A percentile compares a stretch with the other conserved stretches of the same genome.
phyloP scores from a whole-genome alignment of 2,888 invertebrate genomes.

The Orgyia antiqua region DNA sequence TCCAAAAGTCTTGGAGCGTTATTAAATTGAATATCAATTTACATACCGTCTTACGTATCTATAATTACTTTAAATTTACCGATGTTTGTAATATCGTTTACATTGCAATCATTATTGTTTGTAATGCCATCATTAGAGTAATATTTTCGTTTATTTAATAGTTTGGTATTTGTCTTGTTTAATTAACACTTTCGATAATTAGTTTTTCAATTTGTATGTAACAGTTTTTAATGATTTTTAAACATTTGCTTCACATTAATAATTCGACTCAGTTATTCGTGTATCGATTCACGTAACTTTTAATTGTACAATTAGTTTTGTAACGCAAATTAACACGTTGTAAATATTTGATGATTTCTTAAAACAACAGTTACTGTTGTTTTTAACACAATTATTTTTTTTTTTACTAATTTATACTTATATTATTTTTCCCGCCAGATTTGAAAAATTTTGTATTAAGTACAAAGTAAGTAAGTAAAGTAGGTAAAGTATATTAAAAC shows the following conservation, averaged over 20 bases:
- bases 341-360: background rate
- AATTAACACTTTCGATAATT: conserved; percentile 17
- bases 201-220: conserved; percentile 12
- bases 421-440: no score
- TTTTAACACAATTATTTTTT: no score
- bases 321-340: conserved; percentile 10
- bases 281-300: conserved; percentile 8
- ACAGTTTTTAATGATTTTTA: conserved; percentile 20
- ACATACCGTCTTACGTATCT: conserved; percentile 20
- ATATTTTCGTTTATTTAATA: conserved; percentile 7
- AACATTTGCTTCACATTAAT: conserved; percentile 19
- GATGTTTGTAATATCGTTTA: conserved; percentile 7
- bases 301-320: conserved; percentile 5
- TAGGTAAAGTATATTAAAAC: no score
- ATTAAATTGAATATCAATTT: conserved; percentile 23
- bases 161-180: conserved; percentile 11
- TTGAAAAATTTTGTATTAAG: no score
- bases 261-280: no score
- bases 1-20: no score
- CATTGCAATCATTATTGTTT: conserved; percentile 11
- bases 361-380: no score
- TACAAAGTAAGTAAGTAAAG: no score
- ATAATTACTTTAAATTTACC: conserved; percentile 3
- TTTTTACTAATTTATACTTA: no score
- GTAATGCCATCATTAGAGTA: conserved; percentile 8